A percentile compares a stretch with the other conserved stretches of the same genome.
These are phyloP conservation scores for Brachionus plicatilis DNA, from an alignment of 1,140 invertebrate genomes.

Conservation along the genomic window DNA sequence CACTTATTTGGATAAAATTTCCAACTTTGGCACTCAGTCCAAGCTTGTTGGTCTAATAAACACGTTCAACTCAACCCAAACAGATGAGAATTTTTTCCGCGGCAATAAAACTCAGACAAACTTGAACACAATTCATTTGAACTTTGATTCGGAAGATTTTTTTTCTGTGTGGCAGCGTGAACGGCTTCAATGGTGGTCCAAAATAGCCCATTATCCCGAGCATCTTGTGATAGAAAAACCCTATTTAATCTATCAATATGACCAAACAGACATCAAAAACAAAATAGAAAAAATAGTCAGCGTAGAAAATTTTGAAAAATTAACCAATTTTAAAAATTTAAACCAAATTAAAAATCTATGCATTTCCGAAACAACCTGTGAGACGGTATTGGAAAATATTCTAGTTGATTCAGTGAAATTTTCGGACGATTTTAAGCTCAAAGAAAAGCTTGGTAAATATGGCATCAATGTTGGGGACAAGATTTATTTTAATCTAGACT, in stretches of 20 bases:
- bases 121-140: neutral
- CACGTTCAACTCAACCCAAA: neutral
- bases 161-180: neutral
- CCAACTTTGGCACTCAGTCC: neutral
- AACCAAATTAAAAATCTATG: neutral
- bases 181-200: constrained; percentile 17
- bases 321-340: neutral
- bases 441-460: neutral
- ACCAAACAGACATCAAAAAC: neutral
- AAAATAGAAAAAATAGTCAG: neutral
- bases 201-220: constrained; percentile 19
- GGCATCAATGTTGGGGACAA: neutral
- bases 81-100: neutral
- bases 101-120: neutral
- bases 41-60: neutral
- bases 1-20: neutral
- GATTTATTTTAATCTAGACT: constrained; percentile 23
- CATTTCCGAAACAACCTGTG: neutral
- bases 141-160: neutral
- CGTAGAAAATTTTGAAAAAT: neutral
- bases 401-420: constrained; percentile 27
- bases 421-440: neutral
- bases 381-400: constrained; percentile 1
- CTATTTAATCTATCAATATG: neutral
- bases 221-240: neutral